A percentile compares a stretch with the other conserved stretches of the same genome.
Conservation (phyloP, 2,113 vertebrate genomes). For the Hippocampus abdominalis region DNA sequence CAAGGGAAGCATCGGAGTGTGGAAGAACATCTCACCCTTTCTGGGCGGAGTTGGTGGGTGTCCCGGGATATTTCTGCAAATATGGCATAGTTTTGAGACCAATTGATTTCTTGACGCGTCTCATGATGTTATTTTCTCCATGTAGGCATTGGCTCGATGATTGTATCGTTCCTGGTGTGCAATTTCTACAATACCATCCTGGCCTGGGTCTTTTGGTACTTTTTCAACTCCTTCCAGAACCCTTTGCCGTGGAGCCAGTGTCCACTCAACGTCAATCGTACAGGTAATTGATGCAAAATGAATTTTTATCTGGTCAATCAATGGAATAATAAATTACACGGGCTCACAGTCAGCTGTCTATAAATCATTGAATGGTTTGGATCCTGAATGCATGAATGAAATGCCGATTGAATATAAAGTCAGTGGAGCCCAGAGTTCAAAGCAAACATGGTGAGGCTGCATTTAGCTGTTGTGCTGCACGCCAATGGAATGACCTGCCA, state of each 20-base stretch:
- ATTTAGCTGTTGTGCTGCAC: not conserved
- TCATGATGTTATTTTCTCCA: not conserved
- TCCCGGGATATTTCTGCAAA: not conserved
- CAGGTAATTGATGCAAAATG: constrained; percentile 63
- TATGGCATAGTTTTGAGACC: not conserved
- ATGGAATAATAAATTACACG: no score
- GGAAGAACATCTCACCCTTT: constrained; percentile 81
- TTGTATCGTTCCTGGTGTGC: constrained; percentile 71
- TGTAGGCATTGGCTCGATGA: constrained; percentile 73
- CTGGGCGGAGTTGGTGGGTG: constrained; percentile 80
- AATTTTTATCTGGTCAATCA: no score
- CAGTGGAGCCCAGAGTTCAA: no score
- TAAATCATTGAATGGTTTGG: no score
- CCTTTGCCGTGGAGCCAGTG: constrained; percentile 84
- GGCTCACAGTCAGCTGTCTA: no score
- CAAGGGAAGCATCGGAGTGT: constrained; percentile 80
- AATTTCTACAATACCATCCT: constrained; percentile 85
- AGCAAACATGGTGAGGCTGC: no score
- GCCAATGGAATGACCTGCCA: no score
- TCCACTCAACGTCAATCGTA: constrained; percentile 74
- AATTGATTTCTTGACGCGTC: no score
- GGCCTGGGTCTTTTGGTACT: constrained; percentile 86
- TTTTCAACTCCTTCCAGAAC: constrained; percentile 83
- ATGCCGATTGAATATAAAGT: no score
- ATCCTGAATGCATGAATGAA: no score